Percentiles rank a stretch among this genome's conserved stretches.
phyloP scores from a whole-genome alignment of 2,888 invertebrate genomes.

The Xestobium rufovillosum region DNA sequence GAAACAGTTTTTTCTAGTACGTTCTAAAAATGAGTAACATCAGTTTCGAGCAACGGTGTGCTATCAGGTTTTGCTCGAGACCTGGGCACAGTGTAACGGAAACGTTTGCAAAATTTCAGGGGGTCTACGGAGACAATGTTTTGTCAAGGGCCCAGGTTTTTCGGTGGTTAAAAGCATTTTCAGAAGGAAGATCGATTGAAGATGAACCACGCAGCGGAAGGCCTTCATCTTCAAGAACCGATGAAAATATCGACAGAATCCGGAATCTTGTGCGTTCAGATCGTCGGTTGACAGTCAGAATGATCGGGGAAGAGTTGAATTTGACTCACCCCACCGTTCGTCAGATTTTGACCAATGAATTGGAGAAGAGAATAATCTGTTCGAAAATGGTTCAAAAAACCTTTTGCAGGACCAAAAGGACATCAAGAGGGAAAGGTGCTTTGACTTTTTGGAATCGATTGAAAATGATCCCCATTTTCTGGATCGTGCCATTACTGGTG shows the following conservation, averaged over 20 bases:
- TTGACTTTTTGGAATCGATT: slow-evolving; percentile 9
- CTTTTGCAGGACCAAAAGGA: slow-evolving; percentile 11
- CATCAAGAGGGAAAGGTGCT: slow-evolving; percentile 4
- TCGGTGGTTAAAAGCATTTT: slow-evolving; percentile 17
- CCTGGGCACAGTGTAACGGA: slow-evolving; percentile 8
- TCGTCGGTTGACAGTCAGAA: slow-evolving; percentile 18
- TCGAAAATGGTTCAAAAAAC: slow-evolving; percentile 20
- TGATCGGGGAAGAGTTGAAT: slow-evolving; percentile 13
- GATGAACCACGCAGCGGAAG: slow-evolving; percentile 21
- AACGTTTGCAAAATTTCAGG: slow-evolving; percentile 9
- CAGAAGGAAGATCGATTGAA: slow-evolving; percentile 19
- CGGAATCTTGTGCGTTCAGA: slow-evolving; percentile 18
- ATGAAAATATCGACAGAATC: slow-evolving; percentile 22
- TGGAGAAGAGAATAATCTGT: slow-evolving; percentile 16
- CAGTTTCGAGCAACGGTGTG: slow-evolving; percentile 10
- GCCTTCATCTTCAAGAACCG: slow-evolving; percentile 21
- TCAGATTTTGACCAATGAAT: slow-evolving; percentile 10
- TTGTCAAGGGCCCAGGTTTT: slow-evolving; percentile 16
- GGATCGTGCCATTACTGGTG: slow-evolving; percentile 14
- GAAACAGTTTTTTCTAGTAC: slow-evolving; percentile 5
- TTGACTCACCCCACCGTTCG: slow-evolving; percentile 8
- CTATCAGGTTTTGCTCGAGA: slow-evolving; percentile 3
- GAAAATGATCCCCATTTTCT: slow-evolving; percentile 6
- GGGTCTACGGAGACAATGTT: slow-evolving; percentile 10
- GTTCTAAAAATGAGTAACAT: slow-evolving; percentile 11